Percentiles rank a stretch among this genome's conserved stretches.
phyloP scores from a whole-genome alignment of 2,888 invertebrate species.

The Idaea straminata region DNA sequence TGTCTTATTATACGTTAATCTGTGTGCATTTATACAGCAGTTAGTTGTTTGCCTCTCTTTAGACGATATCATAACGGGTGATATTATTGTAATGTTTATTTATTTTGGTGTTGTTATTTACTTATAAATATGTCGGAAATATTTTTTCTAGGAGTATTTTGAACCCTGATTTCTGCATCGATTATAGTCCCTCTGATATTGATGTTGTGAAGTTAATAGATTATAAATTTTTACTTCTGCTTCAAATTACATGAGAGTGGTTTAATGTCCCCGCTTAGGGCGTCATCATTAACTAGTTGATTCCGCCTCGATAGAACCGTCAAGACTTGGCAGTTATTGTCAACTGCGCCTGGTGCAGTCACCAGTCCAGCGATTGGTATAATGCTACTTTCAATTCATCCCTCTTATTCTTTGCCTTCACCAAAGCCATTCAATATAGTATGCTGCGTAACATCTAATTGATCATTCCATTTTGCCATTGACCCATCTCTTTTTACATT shows the following conservation, averaged over 20 bases:
- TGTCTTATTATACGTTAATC: conserved; percentile 68
- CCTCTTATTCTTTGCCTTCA: conserved; percentile 45
- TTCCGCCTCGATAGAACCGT: conserved; percentile 71
- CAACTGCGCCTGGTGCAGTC: conserved; percentile 61
- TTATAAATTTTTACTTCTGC: conserved; percentile 56
- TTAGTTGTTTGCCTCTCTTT: conserved; percentile 78
- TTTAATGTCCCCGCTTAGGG: conserved; percentile 66
- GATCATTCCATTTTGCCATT: conserved; percentile 46
- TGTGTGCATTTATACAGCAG: conserved; percentile 76
- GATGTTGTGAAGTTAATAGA: conserved; percentile 73
- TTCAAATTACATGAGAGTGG: conserved; percentile 44
- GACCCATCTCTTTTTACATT: conserved; percentile 52
- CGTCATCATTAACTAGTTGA: conserved; percentile 69
- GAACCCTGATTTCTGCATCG: conserved; percentile 72
- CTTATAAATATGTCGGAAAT: conserved; percentile 48
- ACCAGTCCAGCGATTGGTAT: conserved; percentile 65
- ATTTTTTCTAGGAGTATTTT: conserved; percentile 69
- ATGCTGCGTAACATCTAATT: conserved; percentile 49
- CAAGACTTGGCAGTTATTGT: conserved; percentile 64
- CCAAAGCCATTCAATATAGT: conserved; percentile 46
- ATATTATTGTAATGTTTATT: conserved; percentile 70
- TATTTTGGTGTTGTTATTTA: conserved; percentile 76
- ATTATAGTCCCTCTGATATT: conserved; percentile 73
- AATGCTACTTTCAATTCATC: conserved; percentile 49
- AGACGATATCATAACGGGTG: conserved; percentile 67